These are phyloP conservation scores for Chrysopa pallens DNA, from an alignment of 1,140 invertebrate species.

Conservation along the genomic window DNA sequence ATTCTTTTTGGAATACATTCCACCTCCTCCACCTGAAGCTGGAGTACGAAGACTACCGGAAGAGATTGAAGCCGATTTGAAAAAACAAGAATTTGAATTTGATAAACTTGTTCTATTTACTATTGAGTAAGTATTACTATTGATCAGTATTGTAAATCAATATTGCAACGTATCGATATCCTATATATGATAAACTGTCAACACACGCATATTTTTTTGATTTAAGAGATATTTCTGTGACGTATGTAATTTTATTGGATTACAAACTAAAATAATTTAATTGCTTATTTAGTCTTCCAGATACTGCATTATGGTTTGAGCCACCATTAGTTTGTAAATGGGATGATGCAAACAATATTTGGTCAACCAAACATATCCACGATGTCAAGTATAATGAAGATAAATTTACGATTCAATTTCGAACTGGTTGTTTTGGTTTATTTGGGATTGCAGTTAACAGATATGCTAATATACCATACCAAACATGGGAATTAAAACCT, in stretches of 20 bases:
- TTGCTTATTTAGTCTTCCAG: constrained; percentile 42
- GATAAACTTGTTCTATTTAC: constrained; percentile 50
- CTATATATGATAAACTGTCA: too few relatives aligned
- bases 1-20: constrained; percentile 48
- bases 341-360: constrained; percentile 36
- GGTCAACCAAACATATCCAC: constrained; percentile 59
- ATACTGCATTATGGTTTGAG: constrained; percentile 65
- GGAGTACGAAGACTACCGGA: constrained; percentile 52
- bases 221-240: too few relatives aligned
- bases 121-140: constrained; percentile 36
- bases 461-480: constrained; percentile 66
- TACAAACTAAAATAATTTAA: too few relatives aligned
- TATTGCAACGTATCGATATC: too few relatives aligned
- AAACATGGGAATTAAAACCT: constrained; percentile 67
- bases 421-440: constrained; percentile 52
- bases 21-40: constrained; percentile 41
- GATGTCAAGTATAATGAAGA: constrained; percentile 73
- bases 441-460: constrained; percentile 55
- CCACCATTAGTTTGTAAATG: constrained; percentile 63
- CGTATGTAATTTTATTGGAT: too few relatives aligned
- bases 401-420: constrained; percentile 53
- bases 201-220: too few relatives aligned
- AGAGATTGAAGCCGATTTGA: constrained; percentile 62
- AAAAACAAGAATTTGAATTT: constrained; percentile 49
- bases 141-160: neutral